phyloP scores from a whole-genome alignment of 2,888 invertebrate species.

The Listrodromus nycthemerus region DNA sequence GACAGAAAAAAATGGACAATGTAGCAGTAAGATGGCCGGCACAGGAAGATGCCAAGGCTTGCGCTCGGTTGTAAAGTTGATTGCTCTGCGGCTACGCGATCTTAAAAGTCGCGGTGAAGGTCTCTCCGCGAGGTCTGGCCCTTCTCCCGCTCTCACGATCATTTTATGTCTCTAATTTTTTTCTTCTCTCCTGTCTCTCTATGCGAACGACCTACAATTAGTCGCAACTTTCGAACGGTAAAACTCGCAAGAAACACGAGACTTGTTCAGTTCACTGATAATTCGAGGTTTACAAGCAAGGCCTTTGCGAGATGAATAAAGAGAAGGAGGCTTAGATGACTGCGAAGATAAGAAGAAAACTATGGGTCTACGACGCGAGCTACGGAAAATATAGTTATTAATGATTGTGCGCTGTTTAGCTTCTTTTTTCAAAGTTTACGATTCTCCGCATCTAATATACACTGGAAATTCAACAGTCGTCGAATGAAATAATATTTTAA shows the following conservation, averaged over 20 bases:
- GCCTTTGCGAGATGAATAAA: not conserved
- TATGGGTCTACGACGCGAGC: not conserved
- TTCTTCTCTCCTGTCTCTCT: slow-evolving; percentile 9
- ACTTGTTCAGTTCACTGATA: slow-evolving; percentile 37
- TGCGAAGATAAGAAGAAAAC: slow-evolving; percentile 1
- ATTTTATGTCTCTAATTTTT: not conserved
- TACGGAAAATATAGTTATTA: slow-evolving; percentile 20
- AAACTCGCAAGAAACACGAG: slow-evolving; percentile 42
- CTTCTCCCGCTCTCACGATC: slow-evolving; percentile 18
- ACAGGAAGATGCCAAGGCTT: slow-evolving; percentile 58
- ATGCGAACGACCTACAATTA: slow-evolving; percentile 56
- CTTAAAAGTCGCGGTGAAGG: slow-evolving; percentile 45
- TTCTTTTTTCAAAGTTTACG: not conserved
- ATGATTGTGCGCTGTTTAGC: not conserved
- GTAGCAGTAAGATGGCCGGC: slow-evolving; percentile 67
- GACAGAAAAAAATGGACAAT: slow-evolving; percentile 57
- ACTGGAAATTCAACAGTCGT: not conserved
- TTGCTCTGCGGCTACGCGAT: slow-evolving; percentile 63
- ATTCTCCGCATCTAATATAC: slow-evolving; percentile 1
- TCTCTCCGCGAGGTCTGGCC: slow-evolving; percentile 6
- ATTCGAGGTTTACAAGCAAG: slow-evolving; percentile 43
- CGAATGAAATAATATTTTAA: not conserved
- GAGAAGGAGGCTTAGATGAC: not conserved
- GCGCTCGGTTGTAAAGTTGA: slow-evolving; percentile 67
- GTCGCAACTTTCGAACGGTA: slow-evolving; percentile 57